Conservation (phyloP, 92 coral and sea anemone genomes). For the Epizoanthus rinbou region DNA sequence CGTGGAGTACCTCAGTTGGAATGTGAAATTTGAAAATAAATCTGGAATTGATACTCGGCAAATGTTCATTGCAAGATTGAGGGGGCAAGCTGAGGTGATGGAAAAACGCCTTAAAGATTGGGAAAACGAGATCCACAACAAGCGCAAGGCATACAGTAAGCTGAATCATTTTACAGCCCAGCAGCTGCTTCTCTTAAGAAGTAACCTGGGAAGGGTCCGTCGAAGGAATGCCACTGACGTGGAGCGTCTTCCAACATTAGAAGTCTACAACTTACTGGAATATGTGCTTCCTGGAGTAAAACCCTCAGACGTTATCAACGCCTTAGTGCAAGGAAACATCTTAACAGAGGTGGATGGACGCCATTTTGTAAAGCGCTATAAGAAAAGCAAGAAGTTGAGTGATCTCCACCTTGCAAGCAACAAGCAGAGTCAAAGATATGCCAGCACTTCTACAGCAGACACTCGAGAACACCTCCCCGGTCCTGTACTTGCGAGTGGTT, state of each 20-base stretch:
- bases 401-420: neutral
- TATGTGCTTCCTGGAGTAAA: constrained; percentile 19
- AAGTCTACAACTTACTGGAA: constrained; percentile 25
- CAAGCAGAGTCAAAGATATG: neutral
- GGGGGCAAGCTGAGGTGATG: constrained; percentile 7
- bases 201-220: constrained; percentile 3
- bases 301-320: neutral
- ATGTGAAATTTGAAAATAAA: neutral
- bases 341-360: constrained; percentile 2
- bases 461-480: too few relatives aligned
- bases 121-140: constrained; percentile 17
- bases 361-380: neutral
- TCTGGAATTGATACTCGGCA: neutral
- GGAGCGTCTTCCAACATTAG: constrained; percentile 30
- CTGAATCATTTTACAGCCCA: constrained; percentile 26
- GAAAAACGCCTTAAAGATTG: constrained; percentile 2
- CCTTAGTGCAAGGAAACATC: constrained; percentile 9
- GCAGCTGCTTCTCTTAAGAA: constrained; percentile 17
- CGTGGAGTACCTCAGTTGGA: constrained; percentile 3
- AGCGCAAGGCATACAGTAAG: constrained; percentile 17
- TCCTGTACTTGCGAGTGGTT: too few relatives aligned
- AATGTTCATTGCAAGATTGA: neutral
- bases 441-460: neutral
- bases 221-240: neutral
- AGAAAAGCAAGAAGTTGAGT: neutral